Percentiles rank a stretch among this genome's conserved stretches.
phyloP scores from a whole-genome alignment of 2,888 invertebrate genomes.

The Tiphia femorata region DNA sequence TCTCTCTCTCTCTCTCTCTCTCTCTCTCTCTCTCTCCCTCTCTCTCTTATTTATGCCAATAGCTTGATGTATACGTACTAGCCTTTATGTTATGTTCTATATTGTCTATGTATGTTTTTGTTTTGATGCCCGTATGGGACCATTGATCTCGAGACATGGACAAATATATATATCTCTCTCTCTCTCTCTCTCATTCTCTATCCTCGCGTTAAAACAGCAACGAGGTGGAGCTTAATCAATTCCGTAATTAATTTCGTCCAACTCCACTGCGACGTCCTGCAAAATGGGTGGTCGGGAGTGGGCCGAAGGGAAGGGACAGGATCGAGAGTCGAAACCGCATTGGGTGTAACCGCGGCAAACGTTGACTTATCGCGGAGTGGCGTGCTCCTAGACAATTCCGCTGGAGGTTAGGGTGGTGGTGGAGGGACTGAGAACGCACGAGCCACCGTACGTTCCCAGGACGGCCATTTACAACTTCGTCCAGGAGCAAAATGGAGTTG shows the following conservation, averaged over 20 bases:
- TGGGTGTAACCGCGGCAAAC: neutral
- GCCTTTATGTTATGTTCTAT: too few relatives aligned
- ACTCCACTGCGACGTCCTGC: neutral
- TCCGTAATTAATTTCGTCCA: slow-evolving; percentile 2
- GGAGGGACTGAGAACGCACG: slow-evolving; percentile 2
- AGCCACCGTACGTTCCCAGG: slow-evolving; percentile 35
- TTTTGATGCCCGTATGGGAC: too few relatives aligned
- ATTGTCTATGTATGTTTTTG: too few relatives aligned
- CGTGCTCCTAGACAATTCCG: slow-evolving; percentile 32
- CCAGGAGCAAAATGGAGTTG: slow-evolving; percentile 43
- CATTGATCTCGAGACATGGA: too few relatives aligned
- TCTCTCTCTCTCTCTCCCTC: too few relatives aligned
- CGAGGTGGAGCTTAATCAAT: neutral
- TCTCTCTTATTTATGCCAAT: too few relatives aligned
- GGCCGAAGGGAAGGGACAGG: neutral
- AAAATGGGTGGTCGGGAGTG: too few relatives aligned
- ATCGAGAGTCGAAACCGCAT: neutral
- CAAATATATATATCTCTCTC: too few relatives aligned
- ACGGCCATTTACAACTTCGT: slow-evolving; percentile 46
- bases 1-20: too few relatives aligned
- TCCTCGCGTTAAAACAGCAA: too few relatives aligned
- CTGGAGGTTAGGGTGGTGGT: slow-evolving; percentile 40
- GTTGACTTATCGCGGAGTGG: slow-evolving; percentile 10
- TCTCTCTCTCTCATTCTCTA: too few relatives aligned
- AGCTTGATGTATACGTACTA: too few relatives aligned